phyloP scores from a whole-genome alignment of 2,888 invertebrate species.

The Pecten maximus region DNA sequence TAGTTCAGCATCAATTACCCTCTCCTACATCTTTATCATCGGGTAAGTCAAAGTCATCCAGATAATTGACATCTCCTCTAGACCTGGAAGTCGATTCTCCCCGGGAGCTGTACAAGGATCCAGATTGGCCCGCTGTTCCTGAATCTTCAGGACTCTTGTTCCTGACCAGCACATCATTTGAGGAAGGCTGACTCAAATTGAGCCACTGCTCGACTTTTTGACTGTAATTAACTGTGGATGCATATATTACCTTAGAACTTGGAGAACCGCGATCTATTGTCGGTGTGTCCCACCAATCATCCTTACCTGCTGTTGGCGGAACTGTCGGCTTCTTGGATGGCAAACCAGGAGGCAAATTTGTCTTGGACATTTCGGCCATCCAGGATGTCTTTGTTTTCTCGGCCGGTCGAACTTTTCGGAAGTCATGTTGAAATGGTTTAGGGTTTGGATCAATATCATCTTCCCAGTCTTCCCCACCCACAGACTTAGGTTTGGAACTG shows the following conservation, averaged over 20 bases:
- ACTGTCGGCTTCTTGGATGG: neutral
- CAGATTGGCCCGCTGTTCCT: neutral
- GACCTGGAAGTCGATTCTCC: neutral
- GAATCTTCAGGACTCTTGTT: neutral
- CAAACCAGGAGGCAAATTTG: neutral
- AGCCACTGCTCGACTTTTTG: neutral
- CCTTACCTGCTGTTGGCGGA: neutral
- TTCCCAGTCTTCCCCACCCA: constrained; percentile 58
- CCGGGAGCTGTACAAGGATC: neutral
- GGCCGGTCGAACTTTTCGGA: neutral
- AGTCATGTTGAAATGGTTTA: constrained; percentile 43
- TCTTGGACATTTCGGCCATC: neutral
- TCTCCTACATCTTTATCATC: constrained; percentile 2
- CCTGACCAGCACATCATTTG: neutral
- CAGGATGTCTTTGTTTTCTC: neutral
- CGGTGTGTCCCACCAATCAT: neutral
- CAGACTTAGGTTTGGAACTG: neutral
- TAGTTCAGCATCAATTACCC: neutral
- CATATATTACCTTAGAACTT: neutral
- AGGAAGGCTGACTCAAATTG: neutral
- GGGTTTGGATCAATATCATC: constrained; percentile 58
- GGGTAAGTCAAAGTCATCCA: neutral
- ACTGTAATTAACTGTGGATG: neutral
- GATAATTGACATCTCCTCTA: neutral
- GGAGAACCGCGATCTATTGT: neutral